Base-by-base conservation (phyloP, 2,797 vertebrate genomes). In the Phalloptychus januarius region DNA sequence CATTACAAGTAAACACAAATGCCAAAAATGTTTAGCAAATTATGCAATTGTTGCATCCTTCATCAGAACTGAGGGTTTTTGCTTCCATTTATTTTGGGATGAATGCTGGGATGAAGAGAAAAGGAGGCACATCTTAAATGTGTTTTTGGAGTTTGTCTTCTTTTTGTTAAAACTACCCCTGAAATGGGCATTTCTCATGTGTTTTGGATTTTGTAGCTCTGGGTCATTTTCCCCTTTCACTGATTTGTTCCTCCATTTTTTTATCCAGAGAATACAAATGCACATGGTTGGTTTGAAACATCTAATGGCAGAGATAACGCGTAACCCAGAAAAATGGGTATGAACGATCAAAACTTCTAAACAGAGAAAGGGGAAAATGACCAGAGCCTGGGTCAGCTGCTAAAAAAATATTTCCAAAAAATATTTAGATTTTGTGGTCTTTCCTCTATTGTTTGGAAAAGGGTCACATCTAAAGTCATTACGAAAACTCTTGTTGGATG, bases 401-500 rank as follows among this genome's bases (percentile, higher is more conserved):
- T 79, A 81, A 72, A 80, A 56, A n/a, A 3, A 72, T 77, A 44
- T 50, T 20, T 84, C 83, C 80, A 79, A 75, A 80, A 72, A 31
- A 75, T 52, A 81, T 75, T 81, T 58, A 63, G 44, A 87, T 81
- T 82, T 74, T 82, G 83, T 91, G 86, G 90, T 86, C 89, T 93
- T 92, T 82, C 50, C 78, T 83, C 38, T 72, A 81, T 52, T 78
- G 65, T 58, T 83, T 70, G 77, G 42, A 83, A 82, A 82, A 61
- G 45, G 71, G 61, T 36, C 74, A 42, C 77, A 44, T 78, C 56
- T 76, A 71, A 75, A 79, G 23, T 46, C 23, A 69, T 20, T 63
- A 63, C 2, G 2, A 25, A 81, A 79, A 45, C 76, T 71, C 31
- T 12, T 48, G 65, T 44, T 77, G 18, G 38, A 71, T 76, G 72